Conservation (phyloP, 2,113 vertebrate genomes). For the Epinephelus moara region DNA sequence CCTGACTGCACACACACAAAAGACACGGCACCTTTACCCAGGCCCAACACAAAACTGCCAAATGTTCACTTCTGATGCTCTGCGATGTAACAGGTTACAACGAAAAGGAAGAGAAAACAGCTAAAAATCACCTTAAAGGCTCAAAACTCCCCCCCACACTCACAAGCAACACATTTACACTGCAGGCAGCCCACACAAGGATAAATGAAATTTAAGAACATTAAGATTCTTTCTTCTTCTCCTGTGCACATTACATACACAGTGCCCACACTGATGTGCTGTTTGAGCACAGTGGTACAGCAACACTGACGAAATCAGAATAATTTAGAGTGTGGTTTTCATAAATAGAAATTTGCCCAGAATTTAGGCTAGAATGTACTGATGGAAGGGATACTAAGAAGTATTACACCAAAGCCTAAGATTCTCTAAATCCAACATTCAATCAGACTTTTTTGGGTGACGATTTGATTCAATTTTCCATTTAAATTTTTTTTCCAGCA, state of each 20-base stretch:
- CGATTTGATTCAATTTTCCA: too few species aligned
- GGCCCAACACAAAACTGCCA: not conserved
- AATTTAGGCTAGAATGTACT: not conserved
- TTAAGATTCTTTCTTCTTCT: conserved; percentile 14
- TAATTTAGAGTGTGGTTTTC: not conserved
- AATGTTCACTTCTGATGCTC: not conserved
- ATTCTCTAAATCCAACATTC: too few species aligned
- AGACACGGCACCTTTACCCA: conserved; percentile 17
- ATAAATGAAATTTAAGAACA: conserved; percentile 52
- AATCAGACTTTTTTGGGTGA: too few species aligned
- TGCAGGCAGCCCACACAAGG: conserved; percentile 58
- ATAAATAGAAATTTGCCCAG: not conserved
- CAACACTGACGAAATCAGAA: not conserved
- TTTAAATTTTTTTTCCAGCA: too few species aligned
- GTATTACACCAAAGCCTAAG: not conserved
- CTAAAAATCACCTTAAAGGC: conserved; percentile 21
- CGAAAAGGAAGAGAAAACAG: conserved; percentile 20
- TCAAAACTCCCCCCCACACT: conserved; percentile 45
- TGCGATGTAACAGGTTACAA: conserved; percentile 7
- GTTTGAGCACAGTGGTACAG: not conserved
- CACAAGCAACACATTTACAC: conserved; percentile 53
- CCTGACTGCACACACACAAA: conserved; percentile 77
- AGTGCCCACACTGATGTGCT: not conserved
- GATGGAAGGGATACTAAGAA: not conserved
- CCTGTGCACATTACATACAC: not conserved